A percentile compares a stretch with the other conserved stretches of the same genome.
Evolutionary conservation across 2,888 invertebrate species (phyloP).

Genomic region (Cepaea hortensis): DNA sequence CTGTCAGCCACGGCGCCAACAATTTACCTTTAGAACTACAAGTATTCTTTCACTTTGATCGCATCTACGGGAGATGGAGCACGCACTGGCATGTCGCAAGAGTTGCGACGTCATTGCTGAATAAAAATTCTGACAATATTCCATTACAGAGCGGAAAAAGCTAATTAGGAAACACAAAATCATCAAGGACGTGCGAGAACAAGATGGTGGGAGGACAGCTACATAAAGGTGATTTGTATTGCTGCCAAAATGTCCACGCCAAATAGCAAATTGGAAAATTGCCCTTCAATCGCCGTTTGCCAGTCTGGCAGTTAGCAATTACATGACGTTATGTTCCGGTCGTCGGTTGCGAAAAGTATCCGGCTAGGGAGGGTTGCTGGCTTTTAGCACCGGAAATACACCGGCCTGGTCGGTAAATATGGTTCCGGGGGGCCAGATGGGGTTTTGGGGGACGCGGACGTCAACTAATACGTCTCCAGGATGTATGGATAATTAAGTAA

Average conservation of each 20-base stretch:
- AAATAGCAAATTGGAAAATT: constrained; percentile 24
- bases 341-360: neutral
- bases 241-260: neutral
- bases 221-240: neutral
- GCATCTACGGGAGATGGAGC: too few species aligned
- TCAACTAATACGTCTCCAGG: neutral
- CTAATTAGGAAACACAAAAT: too few species aligned
- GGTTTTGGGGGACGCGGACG: too few species aligned
- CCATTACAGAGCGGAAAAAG: too few species aligned
- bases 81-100: too few species aligned
- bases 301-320: constrained; percentile 12
- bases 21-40: too few species aligned
- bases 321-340: constrained; percentile 4
- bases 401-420: neutral
- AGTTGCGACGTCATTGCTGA: too few species aligned
- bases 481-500: neutral
- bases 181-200: too few species aligned
- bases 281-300: constrained; percentile 15
- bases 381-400: neutral
- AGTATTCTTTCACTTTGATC: too few species aligned
- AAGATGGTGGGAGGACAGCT: neutral
- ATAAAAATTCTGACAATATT: too few species aligned
- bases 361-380: neutral
- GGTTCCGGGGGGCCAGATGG: too few species aligned
- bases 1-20: too few species aligned